Percentiles rank a stretch among this genome's conserved stretches.
These are phyloP conservation scores for Hipparchia semele DNA, from an alignment of 2,888 invertebrate species.

Conservation along the genomic window DNA sequence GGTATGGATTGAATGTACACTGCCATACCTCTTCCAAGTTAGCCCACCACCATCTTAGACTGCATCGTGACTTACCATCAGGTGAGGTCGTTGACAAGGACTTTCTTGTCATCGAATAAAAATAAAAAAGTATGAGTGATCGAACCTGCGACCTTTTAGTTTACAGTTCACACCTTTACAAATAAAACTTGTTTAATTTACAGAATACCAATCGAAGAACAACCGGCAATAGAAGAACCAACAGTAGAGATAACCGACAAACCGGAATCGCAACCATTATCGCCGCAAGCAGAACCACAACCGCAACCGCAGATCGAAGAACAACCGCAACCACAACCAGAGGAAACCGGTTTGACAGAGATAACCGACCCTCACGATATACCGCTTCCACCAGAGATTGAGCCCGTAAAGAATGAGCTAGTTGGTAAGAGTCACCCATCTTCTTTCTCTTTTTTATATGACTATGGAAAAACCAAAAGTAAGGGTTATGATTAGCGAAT, in stretches of 20 bases:
- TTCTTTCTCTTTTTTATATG: no score
- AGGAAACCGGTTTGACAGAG: conserved; percentile 26
- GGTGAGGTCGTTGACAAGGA: no score
- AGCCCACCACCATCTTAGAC: no score
- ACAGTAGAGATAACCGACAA: neutral
- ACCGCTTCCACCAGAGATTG: conserved; percentile 46
- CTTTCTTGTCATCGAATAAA: no score
- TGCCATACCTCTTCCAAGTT: no score
- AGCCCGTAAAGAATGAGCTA: conserved; percentile 13
- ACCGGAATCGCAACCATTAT: neutral
- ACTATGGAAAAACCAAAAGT: no score
- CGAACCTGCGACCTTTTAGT: no score
- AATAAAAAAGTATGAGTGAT: no score
- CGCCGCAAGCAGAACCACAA: neutral
- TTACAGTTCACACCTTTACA: no score
- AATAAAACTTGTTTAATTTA: neutral
- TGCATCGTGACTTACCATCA: no score
- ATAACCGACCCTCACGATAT: conserved; percentile 44
- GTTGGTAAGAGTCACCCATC: neutral
- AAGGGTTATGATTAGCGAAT: no score
- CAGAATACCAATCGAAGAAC: conserved; percentile 3
- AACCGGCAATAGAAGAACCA: neutral
- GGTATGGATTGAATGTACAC: no score
- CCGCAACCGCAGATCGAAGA: neutral
- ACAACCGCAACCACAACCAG: conserved; percentile 20